Evolutionary conservation across 2,113 vertebrate species (phyloP).

Genomic region (Nymphicus hollandicus): DNA sequence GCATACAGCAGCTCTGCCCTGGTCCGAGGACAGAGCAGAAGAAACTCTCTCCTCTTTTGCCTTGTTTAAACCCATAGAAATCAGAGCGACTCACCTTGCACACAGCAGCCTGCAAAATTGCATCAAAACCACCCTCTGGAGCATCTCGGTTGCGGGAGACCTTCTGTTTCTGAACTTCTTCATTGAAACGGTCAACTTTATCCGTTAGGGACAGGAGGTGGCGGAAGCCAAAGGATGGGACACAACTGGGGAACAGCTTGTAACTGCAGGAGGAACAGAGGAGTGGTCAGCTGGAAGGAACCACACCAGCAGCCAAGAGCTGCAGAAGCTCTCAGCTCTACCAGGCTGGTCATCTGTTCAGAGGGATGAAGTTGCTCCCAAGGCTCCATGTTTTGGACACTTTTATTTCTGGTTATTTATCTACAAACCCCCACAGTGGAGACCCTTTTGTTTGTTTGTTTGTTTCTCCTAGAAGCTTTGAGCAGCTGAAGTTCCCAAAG

Average conservation of each 20-base stretch:
- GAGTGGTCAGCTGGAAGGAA: not conserved
- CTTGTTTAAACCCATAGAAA: not conserved
- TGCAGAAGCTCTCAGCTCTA: not conserved
- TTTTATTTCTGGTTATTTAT: not conserved
- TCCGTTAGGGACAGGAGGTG: conserved; percentile 93
- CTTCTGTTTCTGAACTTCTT: conserved; percentile 94
- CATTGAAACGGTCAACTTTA: conserved; percentile 91
- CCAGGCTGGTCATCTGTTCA: not conserved
- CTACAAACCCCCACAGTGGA: not conserved
- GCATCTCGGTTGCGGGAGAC: conserved; percentile 95
- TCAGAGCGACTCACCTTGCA: conserved; percentile 83
- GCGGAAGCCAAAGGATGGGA: conserved; percentile 95
- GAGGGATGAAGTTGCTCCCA: not conserved
- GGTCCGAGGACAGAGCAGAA: not conserved
- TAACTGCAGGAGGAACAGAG: conserved; percentile 76
- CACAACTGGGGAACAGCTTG: conserved; percentile 89
- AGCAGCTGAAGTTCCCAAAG: not conserved
- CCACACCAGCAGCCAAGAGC: not conserved
- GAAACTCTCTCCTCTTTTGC: not conserved
- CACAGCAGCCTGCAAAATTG: conserved; percentile 92
- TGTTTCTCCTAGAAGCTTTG: not conserved
- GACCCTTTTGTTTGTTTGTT: not conserved
- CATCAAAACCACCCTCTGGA: conserved; percentile 93
- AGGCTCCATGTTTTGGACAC: not conserved
- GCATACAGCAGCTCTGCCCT: not conserved